A percentile compares a stretch with the other conserved stretches of the same genome.
Evolutionary conservation across 2,888 invertebrate species (phyloP).

Genomic region (Tachina fera): DNA sequence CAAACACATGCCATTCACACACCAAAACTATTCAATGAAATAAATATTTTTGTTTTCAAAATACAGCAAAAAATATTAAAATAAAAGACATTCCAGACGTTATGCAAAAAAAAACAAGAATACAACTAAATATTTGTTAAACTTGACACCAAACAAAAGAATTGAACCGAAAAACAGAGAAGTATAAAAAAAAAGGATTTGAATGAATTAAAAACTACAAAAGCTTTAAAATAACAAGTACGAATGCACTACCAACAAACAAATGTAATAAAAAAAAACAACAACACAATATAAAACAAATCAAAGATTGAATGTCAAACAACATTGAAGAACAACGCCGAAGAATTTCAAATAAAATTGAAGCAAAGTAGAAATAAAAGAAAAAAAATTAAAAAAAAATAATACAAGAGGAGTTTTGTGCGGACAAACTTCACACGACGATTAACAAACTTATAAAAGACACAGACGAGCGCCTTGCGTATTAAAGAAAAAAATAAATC

Average conservation of each 20-base stretch:
- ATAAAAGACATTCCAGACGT: slow-evolving; percentile 72
- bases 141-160: slow-evolving; percentile 82
- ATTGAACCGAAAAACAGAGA: slow-evolving; percentile 76
- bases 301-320: slow-evolving; percentile 73
- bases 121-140: slow-evolving; percentile 79
- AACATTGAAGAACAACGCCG: slow-evolving; percentile 74
- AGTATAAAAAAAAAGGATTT: slow-evolving; percentile 63
- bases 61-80: slow-evolving; percentile 22
- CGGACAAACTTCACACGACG: slow-evolving; percentile 71
- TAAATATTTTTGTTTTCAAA: slow-evolving; percentile 8
- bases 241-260: slow-evolving; percentile 28
- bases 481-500: slow-evolving; percentile 42
- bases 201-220: slow-evolving; percentile 76
- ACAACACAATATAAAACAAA: slow-evolving; percentile 62
- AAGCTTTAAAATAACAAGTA: slow-evolving; percentile 68
- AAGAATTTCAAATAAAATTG: slow-evolving; percentile 77
- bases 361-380: slow-evolving; percentile 75
- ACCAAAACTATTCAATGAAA: slow-evolving; percentile 40
- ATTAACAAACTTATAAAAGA: slow-evolving; percentile 63
- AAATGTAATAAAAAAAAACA: slow-evolving; percentile 37
- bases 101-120: slow-evolving; percentile 57
- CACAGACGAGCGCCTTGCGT: slow-evolving; percentile 62
- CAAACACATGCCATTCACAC: slow-evolving; percentile 68
- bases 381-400: slow-evolving; percentile 71
- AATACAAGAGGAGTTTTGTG: slow-evolving; percentile 58